A percentile compares a stretch with the other conserved stretches of the same genome.
These are phyloP conservation scores for Smittia aterrima DNA, from an alignment of 2,888 invertebrate genomes.

Conservation along the genomic window DNA sequence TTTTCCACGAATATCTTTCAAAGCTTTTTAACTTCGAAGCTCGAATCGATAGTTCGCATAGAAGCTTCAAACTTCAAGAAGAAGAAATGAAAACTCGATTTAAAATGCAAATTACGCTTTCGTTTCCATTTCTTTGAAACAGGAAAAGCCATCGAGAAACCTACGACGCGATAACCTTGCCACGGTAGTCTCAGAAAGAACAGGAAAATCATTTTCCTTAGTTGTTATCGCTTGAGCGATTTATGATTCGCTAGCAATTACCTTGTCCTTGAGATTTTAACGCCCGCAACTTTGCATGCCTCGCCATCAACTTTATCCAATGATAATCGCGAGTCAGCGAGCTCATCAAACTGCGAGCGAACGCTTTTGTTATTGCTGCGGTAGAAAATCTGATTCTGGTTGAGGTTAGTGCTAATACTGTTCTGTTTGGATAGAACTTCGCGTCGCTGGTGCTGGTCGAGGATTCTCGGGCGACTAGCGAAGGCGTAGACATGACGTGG, in stretches of 20 bases:
- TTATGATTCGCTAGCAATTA: constrained; percentile 19
- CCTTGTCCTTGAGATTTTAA: constrained; percentile 42
- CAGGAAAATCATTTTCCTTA: too few relatives aligned
- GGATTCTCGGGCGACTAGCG: constrained; percentile 61
- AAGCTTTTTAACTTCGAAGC: too few relatives aligned
- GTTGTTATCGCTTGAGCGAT: constrained; percentile 10
- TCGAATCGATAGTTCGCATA: too few relatives aligned
- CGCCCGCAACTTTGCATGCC: constrained; percentile 32
- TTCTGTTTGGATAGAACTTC: constrained; percentile 29
- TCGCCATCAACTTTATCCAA: constrained; percentile 17
- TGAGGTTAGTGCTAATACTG: constrained; percentile 25
- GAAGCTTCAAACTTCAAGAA: too few relatives aligned
- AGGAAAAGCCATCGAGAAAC: neutral
- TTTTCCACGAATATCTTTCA: too few relatives aligned
- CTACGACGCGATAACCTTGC: neutral
- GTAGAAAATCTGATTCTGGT: neutral
- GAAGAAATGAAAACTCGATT: too few relatives aligned
- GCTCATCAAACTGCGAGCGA: constrained; percentile 29
- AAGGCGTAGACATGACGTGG: constrained; percentile 63
- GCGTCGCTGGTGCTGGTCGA: constrained; percentile 23
- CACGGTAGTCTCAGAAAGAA: too few relatives aligned
- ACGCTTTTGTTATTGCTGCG: constrained; percentile 27
- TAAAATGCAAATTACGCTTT: neutral
- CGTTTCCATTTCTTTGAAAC: neutral
- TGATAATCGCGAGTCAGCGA: constrained; percentile 20